phyloP scores from a whole-genome alignment of 2,888 invertebrate genomes.

The Sabatieria punctata region DNA sequence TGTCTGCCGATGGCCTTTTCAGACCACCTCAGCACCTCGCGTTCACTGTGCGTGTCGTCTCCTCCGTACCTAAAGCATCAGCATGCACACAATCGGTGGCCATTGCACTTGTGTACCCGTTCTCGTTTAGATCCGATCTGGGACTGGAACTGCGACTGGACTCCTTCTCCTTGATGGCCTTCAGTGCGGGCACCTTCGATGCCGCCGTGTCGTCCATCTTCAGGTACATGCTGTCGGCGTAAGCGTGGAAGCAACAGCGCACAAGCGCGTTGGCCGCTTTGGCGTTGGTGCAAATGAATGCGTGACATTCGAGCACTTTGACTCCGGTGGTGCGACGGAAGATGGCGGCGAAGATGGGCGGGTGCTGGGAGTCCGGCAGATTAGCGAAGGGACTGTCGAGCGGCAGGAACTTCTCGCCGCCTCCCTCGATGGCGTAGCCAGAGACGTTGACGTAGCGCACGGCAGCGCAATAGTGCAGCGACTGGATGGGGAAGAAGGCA shows the following conservation, averaged over 20 bases:
- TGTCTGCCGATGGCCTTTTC: conserved; percentile 18
- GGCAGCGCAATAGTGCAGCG: conserved; percentile 82
- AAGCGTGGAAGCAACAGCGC: conserved; percentile 82
- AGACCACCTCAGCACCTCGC: conserved; percentile 12
- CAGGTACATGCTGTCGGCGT: conserved; percentile 73
- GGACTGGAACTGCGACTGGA: conserved; percentile 5
- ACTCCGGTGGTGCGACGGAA: conserved; percentile 85
- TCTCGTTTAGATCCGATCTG: too few relatives aligned
- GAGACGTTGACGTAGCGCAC: conserved; percentile 63
- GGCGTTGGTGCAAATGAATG: conserved; percentile 88
- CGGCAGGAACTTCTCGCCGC: conserved; percentile 52
- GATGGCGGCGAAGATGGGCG: conserved; percentile 89
- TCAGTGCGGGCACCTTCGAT: not conserved
- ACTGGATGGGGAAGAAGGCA: conserved; percentile 84
- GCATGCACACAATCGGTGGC: too few relatives aligned
- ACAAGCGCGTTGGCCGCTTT: conserved; percentile 84
- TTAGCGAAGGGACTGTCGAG: conserved; percentile 88
- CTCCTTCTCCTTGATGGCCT: not conserved
- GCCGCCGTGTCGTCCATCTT: conserved; percentile 2
- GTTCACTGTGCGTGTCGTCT: too few relatives aligned
- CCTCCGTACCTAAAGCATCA: too few relatives aligned
- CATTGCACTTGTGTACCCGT: too few relatives aligned
- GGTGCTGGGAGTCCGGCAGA: conserved; percentile 75
- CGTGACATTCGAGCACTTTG: conserved; percentile 90
- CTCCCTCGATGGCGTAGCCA: conserved; percentile 38